Base-by-base conservation (phyloP, 2,888 invertebrate genomes). In the Netelia inedita region DNA sequence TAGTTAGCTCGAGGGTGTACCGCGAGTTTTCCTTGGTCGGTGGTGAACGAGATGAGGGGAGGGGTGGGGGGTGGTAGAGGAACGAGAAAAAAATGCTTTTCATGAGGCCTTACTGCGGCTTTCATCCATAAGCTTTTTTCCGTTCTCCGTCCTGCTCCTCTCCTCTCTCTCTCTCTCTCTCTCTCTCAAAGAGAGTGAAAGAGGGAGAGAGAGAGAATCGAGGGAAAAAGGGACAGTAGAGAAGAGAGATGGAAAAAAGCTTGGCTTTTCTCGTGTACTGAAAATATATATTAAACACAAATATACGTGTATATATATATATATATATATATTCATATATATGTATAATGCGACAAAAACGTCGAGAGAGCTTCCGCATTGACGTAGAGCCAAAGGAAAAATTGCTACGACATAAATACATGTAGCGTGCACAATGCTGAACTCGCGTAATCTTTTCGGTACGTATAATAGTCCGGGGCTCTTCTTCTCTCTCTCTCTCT, bases 1-100 rank as follows among this genome's bases (percentile, higher is more conserved):
- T 80, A 84, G 83, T 80, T 80, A 80, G 80, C 80, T 84, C 83
- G 75, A 84, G 83, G 76, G 75, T 75, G 55, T 19, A 28, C 28
- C 65, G 61, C 8, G 66, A 65, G 69, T 83, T 75, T 83, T 79
- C 65, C 71, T 79, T 75, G 46, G 69, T 75, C 43, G 41, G 23
- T 1, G 11, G 61, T 61, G 50, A 74, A 16, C 11, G 68, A 23
- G 57, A 72, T 28, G 28, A 28, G 28, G 41, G 41, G 41, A n/a
- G 41, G 43, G n/a, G n/a, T 2, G 55, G 19, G 9, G 19, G n/a
- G n/a, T 21, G 23, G 43, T 57, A 41, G 43, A 50, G 55, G 69
- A 79, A 65, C 55, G 79, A 65, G 79, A 43, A 21, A 76, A 76
- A 28, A 78, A 76, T 80, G 75, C 80, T 84, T 79, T 83, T 80